phyloP scores from a whole-genome alignment of 2,888 invertebrate genomes.

The Hypena proboscidalis region DNA sequence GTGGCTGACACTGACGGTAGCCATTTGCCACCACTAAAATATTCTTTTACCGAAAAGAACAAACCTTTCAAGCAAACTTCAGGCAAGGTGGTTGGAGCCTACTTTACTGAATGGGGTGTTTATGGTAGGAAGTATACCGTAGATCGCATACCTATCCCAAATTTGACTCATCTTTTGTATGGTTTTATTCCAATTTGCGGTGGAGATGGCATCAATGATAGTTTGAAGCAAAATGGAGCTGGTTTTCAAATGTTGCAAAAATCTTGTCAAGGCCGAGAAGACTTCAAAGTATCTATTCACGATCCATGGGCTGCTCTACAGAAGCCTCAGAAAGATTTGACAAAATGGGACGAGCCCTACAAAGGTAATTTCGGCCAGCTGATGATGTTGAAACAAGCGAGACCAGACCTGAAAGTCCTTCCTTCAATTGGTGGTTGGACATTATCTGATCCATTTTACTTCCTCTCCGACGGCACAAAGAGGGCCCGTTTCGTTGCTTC shows the following conservation, averaged over 20 bases:
- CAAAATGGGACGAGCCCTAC: conserved; percentile 81
- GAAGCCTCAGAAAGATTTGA: conserved; percentile 77
- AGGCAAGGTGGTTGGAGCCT: conserved; percentile 77
- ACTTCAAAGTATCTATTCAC: conserved; percentile 80
- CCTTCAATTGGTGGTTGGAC: conserved; percentile 82
- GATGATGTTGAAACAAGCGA: conserved; percentile 78
- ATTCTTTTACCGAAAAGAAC: conserved; percentile 70
- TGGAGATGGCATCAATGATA: conserved; percentile 81
- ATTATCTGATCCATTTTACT: conserved; percentile 79
- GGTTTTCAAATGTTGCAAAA: conserved; percentile 81
- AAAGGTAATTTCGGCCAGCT: conserved; percentile 81
- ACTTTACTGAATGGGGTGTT: conserved; percentile 82
- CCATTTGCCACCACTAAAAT: conserved; percentile 75
- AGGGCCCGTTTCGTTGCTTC: conserved; percentile 75
- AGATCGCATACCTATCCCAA: conserved; percentile 74
- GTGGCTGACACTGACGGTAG: conserved; percentile 82
- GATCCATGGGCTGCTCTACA: conserved; percentile 82
- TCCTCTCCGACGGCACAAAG: conserved; percentile 72
- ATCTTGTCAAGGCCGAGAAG: conserved; percentile 79
- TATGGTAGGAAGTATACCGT: conserved; percentile 80
- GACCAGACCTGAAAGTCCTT: conserved; percentile 75
- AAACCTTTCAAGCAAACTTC: conserved; percentile 80
- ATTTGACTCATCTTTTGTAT: conserved; percentile 77
- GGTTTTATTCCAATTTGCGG: conserved; percentile 82
- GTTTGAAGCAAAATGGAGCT: conserved; percentile 80